These are phyloP conservation scores for Cheumatopsyche charites DNA, from an alignment of 1,140 invertebrate species.

Conservation along the genomic window DNA sequence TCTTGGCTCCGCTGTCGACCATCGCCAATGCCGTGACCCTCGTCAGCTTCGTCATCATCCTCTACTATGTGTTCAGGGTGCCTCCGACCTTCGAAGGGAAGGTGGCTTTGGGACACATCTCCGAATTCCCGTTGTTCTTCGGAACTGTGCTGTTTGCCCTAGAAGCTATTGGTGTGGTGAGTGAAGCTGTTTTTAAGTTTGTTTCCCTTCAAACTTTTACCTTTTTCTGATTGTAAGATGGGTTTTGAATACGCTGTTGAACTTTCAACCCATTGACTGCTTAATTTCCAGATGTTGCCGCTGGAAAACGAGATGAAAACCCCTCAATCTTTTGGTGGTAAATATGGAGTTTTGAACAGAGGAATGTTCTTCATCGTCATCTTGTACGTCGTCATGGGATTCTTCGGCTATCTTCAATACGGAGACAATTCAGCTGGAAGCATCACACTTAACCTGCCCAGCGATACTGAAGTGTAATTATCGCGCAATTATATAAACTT, in stretches of 20 bases:
- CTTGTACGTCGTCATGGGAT: conserved; percentile 76
- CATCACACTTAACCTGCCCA: conserved; percentile 72
- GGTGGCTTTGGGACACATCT: conserved; percentile 55
- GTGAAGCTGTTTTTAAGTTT: conserved; percentile 35
- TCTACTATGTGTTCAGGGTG: conserved; percentile 73
- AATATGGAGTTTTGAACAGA: conserved; percentile 76
- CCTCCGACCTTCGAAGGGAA: conserved; percentile 59
- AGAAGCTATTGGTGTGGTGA: conserved; percentile 71
- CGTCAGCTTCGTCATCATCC: conserved; percentile 69
- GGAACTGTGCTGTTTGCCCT: conserved; percentile 70
- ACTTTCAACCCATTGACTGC: too few relatives aligned
- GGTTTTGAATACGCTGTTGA: too few relatives aligned
- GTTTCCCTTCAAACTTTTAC: too few relatives aligned
- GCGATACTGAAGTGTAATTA: conserved; percentile 64
- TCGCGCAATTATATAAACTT: background rate
- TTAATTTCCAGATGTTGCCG: conserved; percentile 72
- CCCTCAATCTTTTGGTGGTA: conserved; percentile 71
- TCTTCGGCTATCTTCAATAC: conserved; percentile 81
- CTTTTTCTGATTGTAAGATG: conserved; percentile 19
- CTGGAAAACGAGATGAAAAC: conserved; percentile 86
- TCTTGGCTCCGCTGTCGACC: conserved; percentile 75
- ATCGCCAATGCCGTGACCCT: conserved; percentile 73
- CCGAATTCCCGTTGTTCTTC: conserved; percentile 67
- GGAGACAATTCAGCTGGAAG: conserved; percentile 68
- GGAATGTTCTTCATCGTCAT: conserved; percentile 76